Percentiles rank a stretch among this genome's conserved stretches.
Conservation (phyloP, 2,797 vertebrate species). For the Molossus alvarezi region DNA sequence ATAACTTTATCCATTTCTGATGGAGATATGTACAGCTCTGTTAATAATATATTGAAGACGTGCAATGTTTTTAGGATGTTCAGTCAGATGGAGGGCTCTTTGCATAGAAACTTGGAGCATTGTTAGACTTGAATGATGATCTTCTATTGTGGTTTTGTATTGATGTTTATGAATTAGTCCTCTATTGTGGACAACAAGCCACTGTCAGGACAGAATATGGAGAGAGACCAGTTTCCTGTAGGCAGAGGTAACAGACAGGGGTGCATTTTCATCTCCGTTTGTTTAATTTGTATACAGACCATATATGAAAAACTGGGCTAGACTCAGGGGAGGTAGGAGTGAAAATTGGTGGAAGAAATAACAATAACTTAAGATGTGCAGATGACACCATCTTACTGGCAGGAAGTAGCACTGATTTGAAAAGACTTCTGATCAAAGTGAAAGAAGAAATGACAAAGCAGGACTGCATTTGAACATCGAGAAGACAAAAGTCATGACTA, state of each 20-base stretch:
- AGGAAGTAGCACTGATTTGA: neutral
- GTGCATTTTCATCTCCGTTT: neutral
- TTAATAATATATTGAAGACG: constrained; percentile 16
- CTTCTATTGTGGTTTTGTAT: neutral
- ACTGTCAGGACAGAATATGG: neutral
- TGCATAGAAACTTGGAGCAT: neutral
- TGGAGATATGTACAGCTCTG: neutral
- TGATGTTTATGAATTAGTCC: too few relatives aligned
- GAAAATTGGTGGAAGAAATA: neutral
- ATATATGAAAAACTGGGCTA: neutral
- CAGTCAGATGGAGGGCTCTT: neutral
- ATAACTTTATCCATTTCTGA: neutral
- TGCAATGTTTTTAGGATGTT: neutral
- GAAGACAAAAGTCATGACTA: neutral
- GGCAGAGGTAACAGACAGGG: neutral
- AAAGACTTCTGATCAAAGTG: neutral
- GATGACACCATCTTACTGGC: neutral
- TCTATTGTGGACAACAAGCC: neutral
- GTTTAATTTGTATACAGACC: neutral
- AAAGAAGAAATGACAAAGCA: neutral
- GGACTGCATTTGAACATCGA: neutral
- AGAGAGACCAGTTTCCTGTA: neutral
- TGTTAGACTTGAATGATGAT: neutral
- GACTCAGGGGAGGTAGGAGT: neutral
- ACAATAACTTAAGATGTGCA: neutral